Evolutionary conservation across 30 jellyfish, hydroid and myxozoan genomes (phyloP), one percentile per base, ranked within the genome.

Genomic region (Hydra vulgaris): DNA sequence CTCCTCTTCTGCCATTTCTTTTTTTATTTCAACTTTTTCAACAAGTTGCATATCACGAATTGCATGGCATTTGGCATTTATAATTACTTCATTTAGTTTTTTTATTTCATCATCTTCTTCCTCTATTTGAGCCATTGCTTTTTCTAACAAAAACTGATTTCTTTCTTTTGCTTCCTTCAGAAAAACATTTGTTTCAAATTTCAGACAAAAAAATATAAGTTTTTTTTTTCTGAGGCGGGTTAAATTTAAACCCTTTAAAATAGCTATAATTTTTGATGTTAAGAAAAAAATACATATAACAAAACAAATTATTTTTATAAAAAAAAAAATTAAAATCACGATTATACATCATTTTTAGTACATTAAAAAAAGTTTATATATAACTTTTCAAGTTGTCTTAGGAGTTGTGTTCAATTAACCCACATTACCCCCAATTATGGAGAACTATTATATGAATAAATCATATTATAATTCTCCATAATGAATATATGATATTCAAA

Each of bases 41-140:
- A 94, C 77, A 20, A 94, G 83, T 74, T 94, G 99, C 21, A 95
- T 95, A 82, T 94, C 99, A 54, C 99, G 80, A 23, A 94, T 94
- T 0, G 99, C 99, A 85, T 94, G 99, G 56, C 99, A 94, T 78
- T 94, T 94, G 1, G 99, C 99, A 84, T 94, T 94, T 25, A 94
- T 67, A 20, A 94, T 94, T 26, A 87, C 69, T 76, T 94, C 99
- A 71, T 94, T 94, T 53, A 94, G 76, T 75, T 94, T 94, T 81
- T 94, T 94, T 74, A 94, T 94, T 61, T 94, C 99, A 82, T 94
- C 99, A 77, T 94, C 99, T 72, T 94, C 91, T 25, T 94, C 99
- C 53, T 94, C 99, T 92, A 94, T 88, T 70, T 94, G 96, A 75
- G 87, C 99, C 27, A 81, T 95, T 8, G 99, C 99, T 66, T 94